Conservation (phyloP, 1,140 invertebrate genomes). For the Himalopsyche phryganea region DNA sequence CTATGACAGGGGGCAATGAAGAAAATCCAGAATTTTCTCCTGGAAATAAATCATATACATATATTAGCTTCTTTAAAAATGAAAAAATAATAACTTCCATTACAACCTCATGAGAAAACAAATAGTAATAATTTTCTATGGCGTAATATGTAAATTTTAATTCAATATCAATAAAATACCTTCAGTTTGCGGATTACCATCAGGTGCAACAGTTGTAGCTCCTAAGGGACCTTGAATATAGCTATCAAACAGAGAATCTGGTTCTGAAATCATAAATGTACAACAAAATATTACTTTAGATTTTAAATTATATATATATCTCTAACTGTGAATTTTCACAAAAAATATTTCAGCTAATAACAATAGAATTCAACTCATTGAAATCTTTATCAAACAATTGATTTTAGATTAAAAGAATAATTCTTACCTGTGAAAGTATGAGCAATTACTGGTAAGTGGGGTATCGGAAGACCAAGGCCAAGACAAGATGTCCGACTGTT, state of each 20-base stretch:
- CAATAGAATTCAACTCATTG: no score
- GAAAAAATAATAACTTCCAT: no score
- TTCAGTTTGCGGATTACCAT: constrained; percentile 42
- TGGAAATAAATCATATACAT: constrained; percentile 28
- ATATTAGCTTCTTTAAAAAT: no score
- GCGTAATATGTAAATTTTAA: no score
- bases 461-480: constrained; percentile 67
- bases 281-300: no score
- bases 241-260: constrained; percentile 69
- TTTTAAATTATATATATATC: no score
- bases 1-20: constrained; percentile 47
- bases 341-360: no score
- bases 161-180: constrained; percentile 35
- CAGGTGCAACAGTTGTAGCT: constrained; percentile 19
- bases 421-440: constrained; percentile 75
- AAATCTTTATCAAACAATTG: no score
- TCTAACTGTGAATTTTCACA: no score
- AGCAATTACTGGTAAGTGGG: constrained; percentile 62
- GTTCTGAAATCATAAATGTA: constrained; percentile 56
- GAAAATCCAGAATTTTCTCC: constrained; percentile 46
- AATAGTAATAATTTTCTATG: no score
- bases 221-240: constrained; percentile 53
- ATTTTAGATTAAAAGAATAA: not conserved
- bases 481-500: constrained; percentile 77
- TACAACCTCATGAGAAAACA: no score